A percentile compares a stretch with the other conserved stretches of the same genome.
These are phyloP conservation scores for Champsocephalus gunnari DNA, from an alignment of 2,797 vertebrate genomes.

Conservation along the genomic window DNA sequence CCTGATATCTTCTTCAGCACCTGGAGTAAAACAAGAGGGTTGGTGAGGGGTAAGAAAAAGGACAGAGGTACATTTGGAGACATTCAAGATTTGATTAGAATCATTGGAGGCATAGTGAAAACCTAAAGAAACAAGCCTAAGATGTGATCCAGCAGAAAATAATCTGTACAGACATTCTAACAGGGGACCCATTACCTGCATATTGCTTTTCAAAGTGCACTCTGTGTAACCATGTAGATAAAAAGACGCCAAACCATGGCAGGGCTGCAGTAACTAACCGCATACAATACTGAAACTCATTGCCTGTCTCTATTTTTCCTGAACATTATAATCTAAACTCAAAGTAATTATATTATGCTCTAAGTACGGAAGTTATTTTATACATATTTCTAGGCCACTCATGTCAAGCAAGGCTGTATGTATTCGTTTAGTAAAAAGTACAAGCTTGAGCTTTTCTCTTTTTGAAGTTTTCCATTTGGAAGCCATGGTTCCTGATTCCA, in stretches of 20 bases:
- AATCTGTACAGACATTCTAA: conserved; percentile 27
- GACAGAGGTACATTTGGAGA: conserved; percentile 33
- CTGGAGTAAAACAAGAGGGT: conserved; percentile 75
- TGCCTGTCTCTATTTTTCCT: conserved; percentile 63
- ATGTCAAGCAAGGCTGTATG: conserved; percentile 55
- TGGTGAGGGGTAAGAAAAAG: conserved; percentile 16
- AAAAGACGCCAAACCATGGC: conserved; percentile 29
- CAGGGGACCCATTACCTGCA: conserved; percentile 14
- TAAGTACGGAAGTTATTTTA: conserved; percentile 63
- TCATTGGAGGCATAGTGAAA: conserved; percentile 22
- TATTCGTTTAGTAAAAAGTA: conserved; percentile 70
- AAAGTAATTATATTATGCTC: conserved; percentile 70
- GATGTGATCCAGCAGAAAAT: conserved; percentile 5
- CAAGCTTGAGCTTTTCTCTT: conserved; percentile 51
- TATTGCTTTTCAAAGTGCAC: conserved; percentile 20
- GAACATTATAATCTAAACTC: conserved; percentile 65
- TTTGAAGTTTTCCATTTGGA: conserved; percentile 73
- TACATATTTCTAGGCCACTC: conserved; percentile 52
- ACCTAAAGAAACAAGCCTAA: conserved; percentile 16
- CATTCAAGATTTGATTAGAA: conserved; percentile 56
- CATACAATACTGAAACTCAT: conserved; percentile 46
- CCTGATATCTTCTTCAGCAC: conserved; percentile 96
- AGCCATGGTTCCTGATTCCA: conserved; percentile 57
- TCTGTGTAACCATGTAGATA: conserved; percentile 8
- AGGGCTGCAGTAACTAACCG: conserved; percentile 8